These are phyloP conservation scores for Xiphorhynchus erythropygius DNA, from an alignment of 2,797 vertebrate species.

Conservation along the genomic window DNA sequence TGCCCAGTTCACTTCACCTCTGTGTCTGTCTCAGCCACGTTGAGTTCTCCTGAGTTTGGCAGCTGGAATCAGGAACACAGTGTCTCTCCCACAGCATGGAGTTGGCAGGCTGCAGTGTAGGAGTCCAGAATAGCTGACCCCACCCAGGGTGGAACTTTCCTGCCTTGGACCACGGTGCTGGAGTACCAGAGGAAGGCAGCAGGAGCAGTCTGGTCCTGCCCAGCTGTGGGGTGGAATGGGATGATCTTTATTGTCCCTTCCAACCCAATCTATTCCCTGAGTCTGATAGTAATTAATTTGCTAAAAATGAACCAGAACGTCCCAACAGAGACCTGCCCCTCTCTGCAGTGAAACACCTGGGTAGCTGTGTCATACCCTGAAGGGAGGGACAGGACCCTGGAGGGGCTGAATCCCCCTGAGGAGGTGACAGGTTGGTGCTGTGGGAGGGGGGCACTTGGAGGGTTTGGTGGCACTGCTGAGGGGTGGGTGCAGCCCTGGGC, in stretches of 20 bases:
- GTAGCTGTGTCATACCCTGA: not conserved
- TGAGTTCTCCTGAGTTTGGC: not conserved
- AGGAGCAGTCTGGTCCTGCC: not conserved
- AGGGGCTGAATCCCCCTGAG: accelerated
- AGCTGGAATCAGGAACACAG: not conserved
- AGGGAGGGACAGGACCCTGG: not conserved
- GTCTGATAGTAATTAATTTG: not conserved
- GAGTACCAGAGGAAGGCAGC: not conserved
- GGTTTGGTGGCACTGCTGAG: not conserved
- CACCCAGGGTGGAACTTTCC: not conserved
- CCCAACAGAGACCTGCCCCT: not conserved
- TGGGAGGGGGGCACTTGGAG: not conserved
- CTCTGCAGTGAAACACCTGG: not conserved
- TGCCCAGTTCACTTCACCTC: not conserved
- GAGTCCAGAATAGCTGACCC: not conserved
- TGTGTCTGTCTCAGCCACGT: not conserved
- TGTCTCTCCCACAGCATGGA: not conserved
- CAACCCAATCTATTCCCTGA: not conserved
- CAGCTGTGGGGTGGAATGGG: accelerated
- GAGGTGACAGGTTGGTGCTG: not conserved
- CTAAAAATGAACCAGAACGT: not conserved
- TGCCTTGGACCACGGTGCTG: not conserved
- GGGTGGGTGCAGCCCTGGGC: not conserved
- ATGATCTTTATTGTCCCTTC: not conserved
- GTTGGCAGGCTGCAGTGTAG: not conserved